These are phyloP conservation scores for Crocallis elinguaria DNA, from an alignment of 2,888 invertebrate genomes.

Conservation along the genomic window DNA sequence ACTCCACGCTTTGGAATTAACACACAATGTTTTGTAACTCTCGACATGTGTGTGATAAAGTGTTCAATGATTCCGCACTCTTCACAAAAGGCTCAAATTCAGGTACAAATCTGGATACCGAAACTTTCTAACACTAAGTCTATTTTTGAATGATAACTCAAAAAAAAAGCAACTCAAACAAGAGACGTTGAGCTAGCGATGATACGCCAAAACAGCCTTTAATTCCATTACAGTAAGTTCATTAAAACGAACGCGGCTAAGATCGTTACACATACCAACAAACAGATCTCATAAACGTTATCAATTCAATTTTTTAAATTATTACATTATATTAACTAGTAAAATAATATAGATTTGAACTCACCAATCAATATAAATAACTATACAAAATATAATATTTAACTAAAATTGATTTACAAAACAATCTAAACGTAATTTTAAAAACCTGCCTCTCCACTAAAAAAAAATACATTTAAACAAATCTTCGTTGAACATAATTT, in stretches of 20 bases:
- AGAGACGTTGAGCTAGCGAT: too few species aligned
- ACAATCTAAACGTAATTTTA: background rate
- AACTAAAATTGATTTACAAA: background rate
- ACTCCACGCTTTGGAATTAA: too few species aligned
- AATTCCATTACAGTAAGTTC: background rate
- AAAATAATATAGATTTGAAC: conserved; percentile 3
- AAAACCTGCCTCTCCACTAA: background rate
- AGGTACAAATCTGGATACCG: too few species aligned
- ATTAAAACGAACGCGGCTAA: conserved; percentile 3
- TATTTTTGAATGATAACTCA: too few species aligned
- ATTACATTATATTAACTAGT: background rate
- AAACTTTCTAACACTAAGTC: too few species aligned
- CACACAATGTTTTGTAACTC: too few species aligned
- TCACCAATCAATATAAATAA: conserved; percentile 6
- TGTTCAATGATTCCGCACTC: too few species aligned
- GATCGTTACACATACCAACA: background rate
- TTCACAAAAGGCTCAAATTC: too few species aligned
- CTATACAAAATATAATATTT: background rate
- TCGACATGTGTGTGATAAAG: too few species aligned
- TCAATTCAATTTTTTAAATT: background rate
- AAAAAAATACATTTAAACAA: background rate
- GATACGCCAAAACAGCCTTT: background rate
- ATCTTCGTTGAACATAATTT: conserved; percentile 17
- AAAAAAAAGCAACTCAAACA: too few species aligned
- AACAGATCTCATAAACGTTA: background rate